Evolutionary conservation across 2,113 vertebrate species (phyloP).

Genomic region (Prinia subflava): DNA sequence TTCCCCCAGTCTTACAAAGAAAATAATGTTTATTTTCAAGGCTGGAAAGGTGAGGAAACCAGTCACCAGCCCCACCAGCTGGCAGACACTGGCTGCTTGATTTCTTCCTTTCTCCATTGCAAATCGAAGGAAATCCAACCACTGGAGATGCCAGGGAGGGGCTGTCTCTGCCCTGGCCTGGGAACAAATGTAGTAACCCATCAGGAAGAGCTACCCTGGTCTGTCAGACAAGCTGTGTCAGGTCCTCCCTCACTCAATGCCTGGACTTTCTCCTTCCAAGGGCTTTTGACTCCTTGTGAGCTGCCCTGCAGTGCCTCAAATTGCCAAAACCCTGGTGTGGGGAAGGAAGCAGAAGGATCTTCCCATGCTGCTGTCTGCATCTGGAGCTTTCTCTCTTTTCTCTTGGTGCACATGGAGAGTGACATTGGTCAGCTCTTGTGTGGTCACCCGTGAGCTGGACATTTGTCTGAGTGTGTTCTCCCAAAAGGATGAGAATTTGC

Average conservation of each 20-base stretch:
- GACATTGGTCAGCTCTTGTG: rapidly evolving
- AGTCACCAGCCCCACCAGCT: neutral
- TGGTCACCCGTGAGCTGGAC: neutral
- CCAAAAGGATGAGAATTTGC: neutral
- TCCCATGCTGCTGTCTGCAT: neutral
- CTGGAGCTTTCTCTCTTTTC: neutral
- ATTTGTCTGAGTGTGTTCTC: neutral
- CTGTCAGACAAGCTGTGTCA: neutral
- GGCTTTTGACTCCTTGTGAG: neutral
- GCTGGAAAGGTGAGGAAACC: neutral
- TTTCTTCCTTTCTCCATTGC: neutral
- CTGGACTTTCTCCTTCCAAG: neutral
- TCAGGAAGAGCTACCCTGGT: neutral
- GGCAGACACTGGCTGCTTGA: neutral
- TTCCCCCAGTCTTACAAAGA: neutral
- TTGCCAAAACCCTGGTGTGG: neutral
- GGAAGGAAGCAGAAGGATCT: neutral
- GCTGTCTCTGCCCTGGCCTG: neutral
- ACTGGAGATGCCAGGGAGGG: neutral
- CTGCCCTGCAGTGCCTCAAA: neutral
- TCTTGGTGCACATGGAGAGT: neutral
- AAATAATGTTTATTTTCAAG: neutral
- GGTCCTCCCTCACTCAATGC: neutral
- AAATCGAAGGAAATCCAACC: neutral
- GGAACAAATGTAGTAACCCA: neutral